Evolutionary conservation across 2,797 vertebrate species (phyloP).

Genomic region (Micrastur ruficollis): DNA sequence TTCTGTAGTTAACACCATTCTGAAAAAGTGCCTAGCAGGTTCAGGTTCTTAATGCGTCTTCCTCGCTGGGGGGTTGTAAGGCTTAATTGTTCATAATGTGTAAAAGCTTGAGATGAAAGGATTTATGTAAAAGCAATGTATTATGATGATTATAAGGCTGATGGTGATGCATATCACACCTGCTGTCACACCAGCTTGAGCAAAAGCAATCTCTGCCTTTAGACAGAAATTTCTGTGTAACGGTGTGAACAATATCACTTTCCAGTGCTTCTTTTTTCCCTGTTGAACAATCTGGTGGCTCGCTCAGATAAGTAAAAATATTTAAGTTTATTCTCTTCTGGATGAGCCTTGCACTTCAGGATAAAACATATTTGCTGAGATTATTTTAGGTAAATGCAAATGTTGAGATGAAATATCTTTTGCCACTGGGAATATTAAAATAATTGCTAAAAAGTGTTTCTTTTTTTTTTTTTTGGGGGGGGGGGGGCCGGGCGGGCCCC

Average conservation of each 20-base stretch:
- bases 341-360: neutral
- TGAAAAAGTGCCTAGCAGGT: neutral
- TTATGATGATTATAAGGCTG: constrained; percentile 16
- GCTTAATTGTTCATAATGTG: constrained; percentile 45
- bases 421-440: neutral
- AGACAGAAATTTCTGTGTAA: neutral
- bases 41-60: constrained; percentile 1
- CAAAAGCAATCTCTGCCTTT: neutral
- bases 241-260: neutral
- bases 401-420: neutral
- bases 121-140: constrained; percentile 16
- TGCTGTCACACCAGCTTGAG: constrained; percentile 41
- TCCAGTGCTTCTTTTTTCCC: neutral
- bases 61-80: constrained; percentile 27
- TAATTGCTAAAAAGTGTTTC: neutral
- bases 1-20: constrained; percentile 23
- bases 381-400: neutral
- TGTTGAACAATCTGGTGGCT: neutral
- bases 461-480: neutral
- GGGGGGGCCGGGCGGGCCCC: too few species aligned
- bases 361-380: neutral
- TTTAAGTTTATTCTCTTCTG: neutral
- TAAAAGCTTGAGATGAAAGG: constrained; percentile 38
- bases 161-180: constrained; percentile 11
- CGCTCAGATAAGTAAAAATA: neutral